A percentile compares a stretch with the other conserved stretches of the same genome.
Conservation (phyloP, 1,140 invertebrate species). For the Heliconius hewitsoni region DNA sequence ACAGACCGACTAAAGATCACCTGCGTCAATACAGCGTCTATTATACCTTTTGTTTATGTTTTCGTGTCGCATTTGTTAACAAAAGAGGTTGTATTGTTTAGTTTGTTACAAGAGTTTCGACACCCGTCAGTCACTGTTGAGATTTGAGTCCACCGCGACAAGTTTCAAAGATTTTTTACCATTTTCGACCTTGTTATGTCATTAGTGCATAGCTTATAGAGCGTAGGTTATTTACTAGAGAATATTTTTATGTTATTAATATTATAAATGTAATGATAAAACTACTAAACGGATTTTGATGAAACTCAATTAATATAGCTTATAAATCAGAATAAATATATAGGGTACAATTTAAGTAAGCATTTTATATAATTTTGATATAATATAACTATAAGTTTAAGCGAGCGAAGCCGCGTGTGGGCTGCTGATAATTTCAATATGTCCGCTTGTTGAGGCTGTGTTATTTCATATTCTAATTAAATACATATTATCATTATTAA, state of each 20-base stretch:
- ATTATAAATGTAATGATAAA: no score
- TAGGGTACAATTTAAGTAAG: no score
- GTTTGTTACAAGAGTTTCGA: slow-evolving; percentile 65
- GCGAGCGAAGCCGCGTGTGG: no score
- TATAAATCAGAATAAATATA: no score
- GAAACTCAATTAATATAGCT: no score
- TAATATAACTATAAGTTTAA: no score
- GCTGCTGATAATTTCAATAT: not conserved
- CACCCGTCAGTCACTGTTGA: slow-evolving; percentile 60
- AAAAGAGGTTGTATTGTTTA: slow-evolving; percentile 66
- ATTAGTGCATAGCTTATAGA: not conserved
- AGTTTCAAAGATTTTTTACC: slow-evolving; percentile 59
- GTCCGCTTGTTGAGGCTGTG: not conserved
- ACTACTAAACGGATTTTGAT: no score
- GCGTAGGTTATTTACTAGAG: not conserved
- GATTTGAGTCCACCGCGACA: slow-evolving; percentile 49
- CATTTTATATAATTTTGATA: no score
- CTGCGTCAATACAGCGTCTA: slow-evolving; percentile 63
- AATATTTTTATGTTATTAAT: not conserved
- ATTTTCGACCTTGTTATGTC: slow-evolving; percentile 53
- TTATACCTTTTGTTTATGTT: slow-evolving; percentile 71
- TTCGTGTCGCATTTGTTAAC: slow-evolving; percentile 55
- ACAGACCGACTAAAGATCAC: slow-evolving; percentile 63
- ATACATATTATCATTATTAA: slow-evolving; percentile 29
- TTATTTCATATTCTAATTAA: slow-evolving; percentile 59